Evolutionary conservation across 92 coral and sea anemone genomes (phyloP), one percentile per base, ranked within the genome.

Genomic region (Porites divaricata): DNA sequence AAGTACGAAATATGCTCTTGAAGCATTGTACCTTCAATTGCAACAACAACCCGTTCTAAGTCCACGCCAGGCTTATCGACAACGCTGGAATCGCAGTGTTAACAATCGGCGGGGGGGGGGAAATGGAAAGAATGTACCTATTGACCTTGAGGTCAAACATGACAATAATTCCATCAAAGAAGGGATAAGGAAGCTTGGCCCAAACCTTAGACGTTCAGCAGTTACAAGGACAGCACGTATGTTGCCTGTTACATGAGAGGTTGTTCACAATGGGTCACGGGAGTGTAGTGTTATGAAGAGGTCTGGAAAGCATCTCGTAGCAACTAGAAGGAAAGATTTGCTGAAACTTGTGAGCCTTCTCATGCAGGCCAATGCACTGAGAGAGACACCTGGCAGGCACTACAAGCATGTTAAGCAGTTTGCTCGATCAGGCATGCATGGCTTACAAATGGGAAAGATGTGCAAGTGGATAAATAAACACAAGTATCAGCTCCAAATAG

Each of bases 391-490:
- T 13, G 86, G 81, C 41, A 87, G 90, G 72, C 76, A 64, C 4
- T 87, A 87, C 83, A 87, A 67, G 53, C 73, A 63, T 24, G 81
- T 81, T 49, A 17, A 11, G 2, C 49, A 54, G 26, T 81, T 79
- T 52, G n/a, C 56, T 50, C 41, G 83, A 45, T 79, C 89, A 41
- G 76, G 61, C 63, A 19, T 89, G 20, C 8, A 24, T 63, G 69
- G 48, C 22, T 25, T 62, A 35, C 48, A 66, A 56, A 72, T 89
- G 83, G 89, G 74, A 19, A 71, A 74, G 67, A 8, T 84, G 70
- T 89, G 89, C 63, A 79, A 62, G 65, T 89, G 89, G 92, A 85
- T 85, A 3, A 84, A 84, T 21, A 84, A 63, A 12, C 89, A 89
- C 77, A 89, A 84, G 48, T 57, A 75, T 22, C 67, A 76, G 25